phyloP scores from a whole-genome alignment of 2,113 vertebrate species.

The Procapra przewalskii region DNA sequence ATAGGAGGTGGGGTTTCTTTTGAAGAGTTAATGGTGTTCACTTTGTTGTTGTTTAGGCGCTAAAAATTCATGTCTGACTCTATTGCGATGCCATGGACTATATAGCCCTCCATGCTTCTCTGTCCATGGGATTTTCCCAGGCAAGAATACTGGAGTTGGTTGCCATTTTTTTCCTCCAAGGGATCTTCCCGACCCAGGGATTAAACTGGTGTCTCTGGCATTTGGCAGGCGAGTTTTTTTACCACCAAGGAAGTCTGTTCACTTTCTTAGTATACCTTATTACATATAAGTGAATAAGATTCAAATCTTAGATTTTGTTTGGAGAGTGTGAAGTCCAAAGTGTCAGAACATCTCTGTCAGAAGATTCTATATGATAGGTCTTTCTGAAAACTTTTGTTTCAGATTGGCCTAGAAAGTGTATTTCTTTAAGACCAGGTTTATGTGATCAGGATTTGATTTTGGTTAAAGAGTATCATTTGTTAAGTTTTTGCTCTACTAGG shows the following conservation, averaged over 20 bases:
- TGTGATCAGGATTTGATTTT: not conserved
- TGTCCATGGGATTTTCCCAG: not conserved
- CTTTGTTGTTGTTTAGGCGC: not conserved
- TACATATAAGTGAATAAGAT: not conserved
- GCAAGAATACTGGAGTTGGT: not conserved
- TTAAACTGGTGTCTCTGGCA: not conserved
- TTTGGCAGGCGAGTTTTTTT: not conserved
- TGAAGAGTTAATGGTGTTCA: not conserved
- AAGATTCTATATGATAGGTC: not conserved
- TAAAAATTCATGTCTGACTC: not conserved
- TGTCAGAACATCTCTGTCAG: not conserved
- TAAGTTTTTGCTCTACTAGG: not conserved
- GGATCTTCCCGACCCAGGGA: not conserved
- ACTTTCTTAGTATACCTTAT: not conserved
- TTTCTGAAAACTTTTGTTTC: not conserved
- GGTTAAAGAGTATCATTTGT: not conserved
- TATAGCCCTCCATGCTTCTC: not conserved
- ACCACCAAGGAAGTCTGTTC: not conserved
- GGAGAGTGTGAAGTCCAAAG: not conserved
- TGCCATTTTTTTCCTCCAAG: not conserved
- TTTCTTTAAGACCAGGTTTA: not conserved
- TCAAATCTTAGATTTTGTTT: not conserved
- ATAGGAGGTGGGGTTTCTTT: not conserved
- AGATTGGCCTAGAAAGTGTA: not conserved
- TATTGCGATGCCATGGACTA: not conserved